phyloP scores from a whole-genome alignment of 2,113 vertebrate species.

The Scomber japonicus region DNA sequence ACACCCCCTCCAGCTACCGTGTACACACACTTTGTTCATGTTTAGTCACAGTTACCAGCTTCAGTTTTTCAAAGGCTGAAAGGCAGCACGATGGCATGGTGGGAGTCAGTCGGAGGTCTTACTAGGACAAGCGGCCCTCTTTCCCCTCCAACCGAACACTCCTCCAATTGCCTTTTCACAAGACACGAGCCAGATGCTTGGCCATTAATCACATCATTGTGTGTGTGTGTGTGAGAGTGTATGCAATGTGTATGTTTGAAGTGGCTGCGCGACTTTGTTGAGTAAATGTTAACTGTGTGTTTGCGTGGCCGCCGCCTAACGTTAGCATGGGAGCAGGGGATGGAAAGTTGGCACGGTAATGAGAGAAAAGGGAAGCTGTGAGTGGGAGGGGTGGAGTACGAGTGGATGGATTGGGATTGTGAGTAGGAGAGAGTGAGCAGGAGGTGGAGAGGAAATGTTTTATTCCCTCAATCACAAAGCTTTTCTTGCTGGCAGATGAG shows the following conservation, averaged over 20 bases:
- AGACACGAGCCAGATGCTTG: constrained; percentile 62
- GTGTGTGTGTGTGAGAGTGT: constrained; percentile 16
- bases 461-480: constrained; percentile 58
- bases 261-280: constrained; percentile 24
- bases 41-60: background rate
- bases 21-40: background rate
- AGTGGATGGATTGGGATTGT: constrained; percentile 13
- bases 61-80: constrained; percentile 30
- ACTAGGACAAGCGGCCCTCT: constrained; percentile 42
- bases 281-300: constrained; percentile 50
- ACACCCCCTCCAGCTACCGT: background rate
- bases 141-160: constrained; percentile 43
- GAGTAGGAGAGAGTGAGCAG: constrained; percentile 21
- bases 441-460: constrained; percentile 66
- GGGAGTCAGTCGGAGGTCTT: constrained; percentile 38
- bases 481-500: constrained; percentile 51
- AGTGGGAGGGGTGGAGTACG: constrained; percentile 11
- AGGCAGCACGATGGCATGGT: background rate
- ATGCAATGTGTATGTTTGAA: constrained; percentile 40
- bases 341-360: constrained; percentile 43
- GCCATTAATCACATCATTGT: constrained; percentile 54
- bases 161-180: constrained; percentile 22
- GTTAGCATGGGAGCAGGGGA: constrained; percentile 24
- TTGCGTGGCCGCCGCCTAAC: constrained; percentile 38
- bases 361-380: constrained; percentile 35